A percentile compares a stretch with the other conserved stretches of the same genome.
These are phyloP conservation scores for Heterotilapia buettikoferi DNA, from an alignment of 2,113 vertebrate species.

Conservation along the genomic window DNA sequence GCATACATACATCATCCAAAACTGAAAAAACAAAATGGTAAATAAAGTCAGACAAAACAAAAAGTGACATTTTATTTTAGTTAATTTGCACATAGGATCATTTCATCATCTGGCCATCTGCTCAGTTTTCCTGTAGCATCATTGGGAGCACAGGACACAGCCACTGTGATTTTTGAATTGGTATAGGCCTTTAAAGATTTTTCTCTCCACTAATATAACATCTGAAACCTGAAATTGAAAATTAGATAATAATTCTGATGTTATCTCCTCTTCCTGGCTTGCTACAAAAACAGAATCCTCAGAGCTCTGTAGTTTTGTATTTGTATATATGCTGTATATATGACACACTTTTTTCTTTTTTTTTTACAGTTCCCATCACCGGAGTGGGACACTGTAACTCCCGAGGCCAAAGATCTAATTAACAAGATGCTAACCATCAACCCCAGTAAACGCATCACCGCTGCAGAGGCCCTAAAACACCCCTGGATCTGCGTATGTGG, in stretches of 20 bases:
- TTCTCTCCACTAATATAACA: not conserved
- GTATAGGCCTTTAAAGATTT: not conserved
- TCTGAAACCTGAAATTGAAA: not conserved
- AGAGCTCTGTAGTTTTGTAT: not conserved
- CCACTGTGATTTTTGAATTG: not conserved
- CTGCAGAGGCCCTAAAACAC: slow-evolving; percentile 91
- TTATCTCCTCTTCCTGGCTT: not conserved
- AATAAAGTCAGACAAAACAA: not conserved
- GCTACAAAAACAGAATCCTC: not conserved
- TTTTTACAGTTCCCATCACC: slow-evolving; percentile 90
- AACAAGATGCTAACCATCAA: slow-evolving; percentile 99
- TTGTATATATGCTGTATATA: not conserved
- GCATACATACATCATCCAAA: slow-evolving; percentile 9
- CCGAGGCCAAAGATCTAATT: slow-evolving; percentile 97
- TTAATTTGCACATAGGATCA: not conserved
- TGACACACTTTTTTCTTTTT: not conserved
- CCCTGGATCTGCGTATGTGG: slow-evolving; percentile 96
- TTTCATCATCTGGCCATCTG: not conserved
- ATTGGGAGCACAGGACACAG: not conserved
- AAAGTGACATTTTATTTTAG: not conserved
- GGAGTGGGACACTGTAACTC: slow-evolving; percentile 97
- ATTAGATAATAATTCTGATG: not conserved
- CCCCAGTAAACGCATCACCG: slow-evolving; percentile 92
- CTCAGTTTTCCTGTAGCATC: not conserved
- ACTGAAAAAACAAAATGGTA: not conserved